Base-by-base conservation (phyloP, 2,888 invertebrate species). In the Neuroscelio doddi region DNA sequence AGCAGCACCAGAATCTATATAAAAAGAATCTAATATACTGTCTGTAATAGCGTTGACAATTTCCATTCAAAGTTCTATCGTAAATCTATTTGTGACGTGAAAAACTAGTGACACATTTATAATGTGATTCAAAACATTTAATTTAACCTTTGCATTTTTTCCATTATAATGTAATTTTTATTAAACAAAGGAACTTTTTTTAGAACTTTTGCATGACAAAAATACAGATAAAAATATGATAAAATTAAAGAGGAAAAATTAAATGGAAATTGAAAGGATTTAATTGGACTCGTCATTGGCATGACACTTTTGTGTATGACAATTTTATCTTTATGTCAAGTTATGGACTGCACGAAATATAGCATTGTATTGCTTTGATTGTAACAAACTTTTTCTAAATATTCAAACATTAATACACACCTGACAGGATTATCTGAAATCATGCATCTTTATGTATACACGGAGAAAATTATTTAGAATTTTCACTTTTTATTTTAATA, bases 1-100 rank as follows among this genome's bases (percentile, higher is more conserved):
- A 84, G 84, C 84, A 83, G 74, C 78, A 80, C 79, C n/a, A n/a
- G n/a, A n/a, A n/a, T n/a, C n/a, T n/a, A n/a, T n/a, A 80, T 78
- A 73, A 71, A 71, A 78, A 73, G 73, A 73, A 70, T 75, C 76
- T 74, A 68, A 73, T 75, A 62, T 77, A 73, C 72, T 70, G 30
- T 68, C 17, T 63, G 56, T 70, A 15, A 67, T 64, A 65, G 61
- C 42, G 14, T 44, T 45, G 36, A 58, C 42, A 17, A 58, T 45
- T 57, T n/a, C 39, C 42, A 34, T 32, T 44, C 36, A 32, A 12
- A 52, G 51, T 17, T 46, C 45, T 49, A 16, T 46, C 50, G 46
- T 45, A 56, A 21, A 49, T 62, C 36, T 63, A 53, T 59, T 49
- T 42, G 36, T 30, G 21, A 5, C 21, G 5, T 21, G 5, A 21